These are phyloP conservation scores for Tragelaphus scriptus DNA, from an alignment of 2,113 vertebrate genomes.

Conservation along the genomic window DNA sequence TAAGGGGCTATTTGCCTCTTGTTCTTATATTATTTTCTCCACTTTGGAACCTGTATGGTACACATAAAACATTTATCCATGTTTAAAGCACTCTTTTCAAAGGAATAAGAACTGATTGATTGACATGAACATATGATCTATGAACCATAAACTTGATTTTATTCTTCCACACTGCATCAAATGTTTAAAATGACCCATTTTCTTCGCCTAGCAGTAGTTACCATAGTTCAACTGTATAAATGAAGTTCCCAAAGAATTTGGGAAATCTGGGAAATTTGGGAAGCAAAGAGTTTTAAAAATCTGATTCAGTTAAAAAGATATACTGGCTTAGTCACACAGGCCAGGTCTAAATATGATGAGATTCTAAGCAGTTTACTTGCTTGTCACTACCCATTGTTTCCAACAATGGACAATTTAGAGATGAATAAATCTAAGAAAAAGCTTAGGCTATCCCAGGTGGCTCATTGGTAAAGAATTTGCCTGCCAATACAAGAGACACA, in stretches of 20 bases:
- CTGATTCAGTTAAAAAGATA: neutral
- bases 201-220: neutral
- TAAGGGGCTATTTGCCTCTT: neutral
- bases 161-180: neutral
- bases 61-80: neutral
- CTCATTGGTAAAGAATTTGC: neutral
- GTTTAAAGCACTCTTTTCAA: neutral
- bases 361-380: neutral
- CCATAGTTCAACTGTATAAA: neutral
- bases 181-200: neutral
- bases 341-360: neutral
- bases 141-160: neutral
- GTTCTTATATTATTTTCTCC: neutral
- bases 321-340: neutral
- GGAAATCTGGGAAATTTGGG: neutral
- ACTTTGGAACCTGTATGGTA: neutral
- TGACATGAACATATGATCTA: neutral
- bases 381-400: neutral
- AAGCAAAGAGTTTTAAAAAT: neutral
- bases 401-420: neutral
- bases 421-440: neutral
- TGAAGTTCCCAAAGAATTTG: neutral
- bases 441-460: neutral
- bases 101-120: neutral
- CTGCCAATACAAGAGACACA: neutral